Evolutionary conservation across 2,113 vertebrate species (phyloP).

Genomic region (Pogona vitticeps): DNA sequence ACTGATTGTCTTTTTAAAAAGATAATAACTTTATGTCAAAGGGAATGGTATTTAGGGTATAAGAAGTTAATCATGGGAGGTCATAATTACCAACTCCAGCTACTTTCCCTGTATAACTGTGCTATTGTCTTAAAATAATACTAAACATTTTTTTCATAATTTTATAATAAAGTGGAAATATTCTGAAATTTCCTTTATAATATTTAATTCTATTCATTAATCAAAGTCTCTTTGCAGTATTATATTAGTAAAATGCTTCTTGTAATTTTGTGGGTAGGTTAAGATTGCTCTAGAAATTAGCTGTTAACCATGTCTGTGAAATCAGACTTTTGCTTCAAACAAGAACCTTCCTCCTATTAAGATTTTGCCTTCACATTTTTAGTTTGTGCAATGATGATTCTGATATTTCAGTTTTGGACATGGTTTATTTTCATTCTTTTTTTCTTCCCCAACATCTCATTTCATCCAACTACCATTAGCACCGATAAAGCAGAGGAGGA

Average conservation of each 20-base stretch:
- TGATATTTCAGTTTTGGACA: slow-evolving; percentile 27
- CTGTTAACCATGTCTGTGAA: not conserved
- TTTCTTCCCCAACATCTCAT: slow-evolving; percentile 54
- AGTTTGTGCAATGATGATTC: not conserved
- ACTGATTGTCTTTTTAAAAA: too few relatives aligned
- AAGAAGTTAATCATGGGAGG: not conserved
- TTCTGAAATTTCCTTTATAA: not conserved
- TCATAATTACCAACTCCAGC: not conserved
- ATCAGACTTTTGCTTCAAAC: not conserved
- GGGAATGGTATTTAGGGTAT: too few relatives aligned
- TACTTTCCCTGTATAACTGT: not conserved
- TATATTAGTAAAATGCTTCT: not conserved
- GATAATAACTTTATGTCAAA: too few relatives aligned
- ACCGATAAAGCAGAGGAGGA: slow-evolving; percentile 92
- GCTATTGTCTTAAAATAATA: not conserved
- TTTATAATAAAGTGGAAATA: not conserved
- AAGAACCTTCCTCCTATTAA: not conserved
- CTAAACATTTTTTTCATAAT: not conserved
- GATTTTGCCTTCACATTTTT: not conserved
- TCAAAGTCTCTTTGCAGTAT: not conserved
- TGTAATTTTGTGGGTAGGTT: not conserved
- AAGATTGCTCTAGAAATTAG: slow-evolving; percentile 9
- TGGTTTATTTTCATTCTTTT: not conserved
- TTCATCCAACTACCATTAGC: slow-evolving; percentile 62
- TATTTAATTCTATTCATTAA: not conserved